Percentiles rank a stretch among this genome's conserved stretches.
phyloP scores from a whole-genome alignment of 2,888 invertebrate species.

The Apodemia mormo region DNA sequence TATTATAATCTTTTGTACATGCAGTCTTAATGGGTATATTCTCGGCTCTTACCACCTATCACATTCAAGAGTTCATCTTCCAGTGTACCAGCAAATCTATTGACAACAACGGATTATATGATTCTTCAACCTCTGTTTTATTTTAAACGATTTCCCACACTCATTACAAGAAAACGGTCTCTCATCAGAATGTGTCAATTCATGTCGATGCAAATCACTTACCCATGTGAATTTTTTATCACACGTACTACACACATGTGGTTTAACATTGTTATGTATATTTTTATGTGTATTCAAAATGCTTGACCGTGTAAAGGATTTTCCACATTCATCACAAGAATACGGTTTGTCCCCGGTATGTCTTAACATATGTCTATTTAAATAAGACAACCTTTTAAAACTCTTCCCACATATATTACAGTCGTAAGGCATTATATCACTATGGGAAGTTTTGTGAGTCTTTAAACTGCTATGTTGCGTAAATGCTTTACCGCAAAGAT shows the following conservation, averaged over 20 bases:
- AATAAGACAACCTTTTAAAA: constrained; percentile 9
- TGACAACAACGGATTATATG: not conserved
- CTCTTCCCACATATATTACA: constrained; percentile 17
- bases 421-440: constrained; percentile 1
- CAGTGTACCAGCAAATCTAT: not conserved
- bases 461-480: constrained; percentile 14
- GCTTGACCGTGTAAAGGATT: constrained; percentile 12
- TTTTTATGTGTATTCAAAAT: constrained; percentile 15
- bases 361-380: constrained; percentile 14
- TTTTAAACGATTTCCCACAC: not conserved
- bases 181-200: not conserved
- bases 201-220: constrained; percentile 4
- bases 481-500: constrained; percentile 16
- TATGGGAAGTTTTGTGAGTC: constrained; percentile 4
- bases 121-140: not conserved
- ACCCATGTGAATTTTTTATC: constrained; percentile 8
- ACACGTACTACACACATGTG: constrained; percentile 19
- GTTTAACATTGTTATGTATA: constrained; percentile 20
- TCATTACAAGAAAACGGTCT: constrained; percentile 6
- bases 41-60: too few species aligned
- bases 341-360: constrained; percentile 2
- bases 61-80: too few species aligned
- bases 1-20: too few species aligned
- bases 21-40: too few species aligned
- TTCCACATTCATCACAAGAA: constrained; percentile 11